Percentiles rank a stretch among this genome's conserved stretches.
phyloP scores from a whole-genome alignment of 2,113 vertebrate genomes.

The Chaetodon trifascialis region DNA sequence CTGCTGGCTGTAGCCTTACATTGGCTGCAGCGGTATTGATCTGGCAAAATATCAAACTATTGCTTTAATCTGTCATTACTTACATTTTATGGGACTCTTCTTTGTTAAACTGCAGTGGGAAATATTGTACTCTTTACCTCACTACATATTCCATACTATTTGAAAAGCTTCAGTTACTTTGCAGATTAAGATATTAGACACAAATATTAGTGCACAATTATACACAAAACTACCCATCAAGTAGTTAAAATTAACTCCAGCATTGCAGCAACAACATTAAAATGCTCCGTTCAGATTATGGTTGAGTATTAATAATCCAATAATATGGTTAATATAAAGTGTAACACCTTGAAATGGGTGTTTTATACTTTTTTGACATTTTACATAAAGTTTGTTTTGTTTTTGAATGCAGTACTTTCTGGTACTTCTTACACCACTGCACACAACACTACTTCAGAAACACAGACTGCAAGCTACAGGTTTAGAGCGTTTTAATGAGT shows the following conservation, averaged over 20 bases:
- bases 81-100: background rate
- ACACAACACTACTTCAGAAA: background rate
- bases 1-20: background rate
- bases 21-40: background rate
- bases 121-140: background rate
- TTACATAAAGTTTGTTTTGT: background rate
- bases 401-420: background rate
- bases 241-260: background rate
- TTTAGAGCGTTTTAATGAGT: conserved; percentile 35
- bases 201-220: background rate
- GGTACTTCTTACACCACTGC: background rate
- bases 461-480: background rate
- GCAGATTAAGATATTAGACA: background rate
- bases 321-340: background rate
- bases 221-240: background rate
- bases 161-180: background rate
- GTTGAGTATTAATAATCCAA: background rate
- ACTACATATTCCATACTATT: background rate
- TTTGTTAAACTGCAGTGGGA: background rate
- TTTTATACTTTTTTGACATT: background rate
- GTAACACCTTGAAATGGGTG: background rate
- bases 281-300: background rate
- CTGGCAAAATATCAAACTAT: background rate
- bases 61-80: background rate
- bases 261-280: background rate